Percentiles rank a stretch among this genome's conserved stretches.
Evolutionary conservation across 2,888 invertebrate genomes (phyloP).

Genomic region (Cantharis rufa): DNA sequence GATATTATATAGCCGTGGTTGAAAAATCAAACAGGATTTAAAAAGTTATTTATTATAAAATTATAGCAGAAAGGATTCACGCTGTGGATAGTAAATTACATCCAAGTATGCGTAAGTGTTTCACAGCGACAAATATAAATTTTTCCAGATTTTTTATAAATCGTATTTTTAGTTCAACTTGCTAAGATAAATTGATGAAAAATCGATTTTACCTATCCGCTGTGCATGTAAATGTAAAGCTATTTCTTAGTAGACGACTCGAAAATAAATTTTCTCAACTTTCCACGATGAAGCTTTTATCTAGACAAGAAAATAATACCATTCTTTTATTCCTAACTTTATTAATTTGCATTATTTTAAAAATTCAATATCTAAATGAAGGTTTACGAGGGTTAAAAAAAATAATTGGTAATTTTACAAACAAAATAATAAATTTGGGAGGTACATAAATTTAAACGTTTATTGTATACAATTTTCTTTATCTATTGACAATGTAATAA

Average conservation of each 20-base stretch:
- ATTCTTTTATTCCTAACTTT: neutral
- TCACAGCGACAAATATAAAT: conserved; percentile 6
- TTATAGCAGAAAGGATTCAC: neutral
- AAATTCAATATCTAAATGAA: no score
- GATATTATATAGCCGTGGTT: neutral
- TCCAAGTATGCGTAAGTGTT: neutral
- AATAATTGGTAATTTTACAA: neutral
- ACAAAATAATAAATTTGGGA: neutral
- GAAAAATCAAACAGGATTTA: neutral
- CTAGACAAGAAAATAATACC: neutral
- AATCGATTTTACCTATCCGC: conserved; percentile 21
- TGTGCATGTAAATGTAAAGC: conserved; percentile 20
- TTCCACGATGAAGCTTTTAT: neutral
- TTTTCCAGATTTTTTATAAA: conserved; percentile 11
- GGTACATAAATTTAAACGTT: neutral
- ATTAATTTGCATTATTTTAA: neutral
- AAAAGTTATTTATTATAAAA: neutral
- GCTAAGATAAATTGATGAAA: conserved; percentile 21
- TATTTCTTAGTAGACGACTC: neutral
- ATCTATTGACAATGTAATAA: neutral
- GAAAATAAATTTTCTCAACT: neutral
- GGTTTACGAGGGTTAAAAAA: neutral
- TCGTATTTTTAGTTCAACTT: conserved; percentile 12
- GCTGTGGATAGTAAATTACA: neutral
- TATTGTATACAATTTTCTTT: neutral